phyloP scores from a whole-genome alignment of 2,888 invertebrate genomes.

The Cheilosia variabilis region DNA sequence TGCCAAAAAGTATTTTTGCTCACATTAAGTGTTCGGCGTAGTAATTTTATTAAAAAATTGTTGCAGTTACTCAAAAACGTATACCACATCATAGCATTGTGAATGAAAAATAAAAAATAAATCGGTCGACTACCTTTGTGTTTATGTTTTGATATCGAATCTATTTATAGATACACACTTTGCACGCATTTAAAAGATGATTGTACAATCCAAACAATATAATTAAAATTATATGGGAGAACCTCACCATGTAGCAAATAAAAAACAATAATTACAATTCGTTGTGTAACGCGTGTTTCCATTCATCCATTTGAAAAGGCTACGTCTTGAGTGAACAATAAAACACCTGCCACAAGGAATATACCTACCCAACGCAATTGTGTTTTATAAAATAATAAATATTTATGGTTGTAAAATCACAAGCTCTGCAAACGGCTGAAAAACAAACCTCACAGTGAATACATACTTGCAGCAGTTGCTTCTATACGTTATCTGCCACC shows the following conservation, averaged over 20 bases:
- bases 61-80: neutral
- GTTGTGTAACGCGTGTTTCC: neutral
- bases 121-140: slow-evolving; percentile 37
- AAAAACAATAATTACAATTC: neutral
- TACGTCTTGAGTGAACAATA: no score
- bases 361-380: no score
- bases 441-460: no score
- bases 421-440: no score
- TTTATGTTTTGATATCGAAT: neutral
- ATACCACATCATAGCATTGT: neutral
- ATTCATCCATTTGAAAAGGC: no score
- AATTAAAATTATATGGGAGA: neutral
- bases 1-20: slow-evolving; percentile 12
- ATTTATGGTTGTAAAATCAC: no score
- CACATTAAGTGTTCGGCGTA: neutral
- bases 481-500: neutral
- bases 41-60: no score
- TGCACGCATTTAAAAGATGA: slow-evolving; percentile 1
- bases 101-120: slow-evolving; percentile 7
- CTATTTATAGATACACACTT: slow-evolving; percentile 26
- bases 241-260: neutral
- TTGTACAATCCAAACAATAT: neutral
- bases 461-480: no score
- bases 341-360: no score
- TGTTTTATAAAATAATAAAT: no score